Evolutionary conservation across 2,888 invertebrate genomes (phyloP).

Genomic region (Oligia fasciuncula): DNA sequence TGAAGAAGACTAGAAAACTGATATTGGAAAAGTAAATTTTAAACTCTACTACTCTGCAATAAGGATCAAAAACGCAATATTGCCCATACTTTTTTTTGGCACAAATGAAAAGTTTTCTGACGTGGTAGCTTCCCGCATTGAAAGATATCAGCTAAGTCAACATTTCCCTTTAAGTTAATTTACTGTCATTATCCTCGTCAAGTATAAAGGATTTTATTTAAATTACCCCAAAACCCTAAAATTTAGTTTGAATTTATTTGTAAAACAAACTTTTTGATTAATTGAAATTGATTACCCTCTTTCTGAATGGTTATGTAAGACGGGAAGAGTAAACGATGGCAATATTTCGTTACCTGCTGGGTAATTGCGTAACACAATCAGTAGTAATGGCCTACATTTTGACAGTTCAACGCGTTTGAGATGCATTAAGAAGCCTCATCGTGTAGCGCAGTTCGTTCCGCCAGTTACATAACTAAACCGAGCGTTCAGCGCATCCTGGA

Average conservation of each 20-base stretch:
- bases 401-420: no score
- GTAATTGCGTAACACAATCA: no score
- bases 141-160: not conserved
- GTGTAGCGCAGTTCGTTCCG: no score
- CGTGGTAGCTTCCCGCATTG: not conserved
- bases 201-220: conserved; percentile 26
- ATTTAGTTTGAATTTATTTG: conserved; percentile 33
- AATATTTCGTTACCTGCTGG: not conserved
- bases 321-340: not conserved
- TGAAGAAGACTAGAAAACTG: not conserved
- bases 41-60: not conserved
- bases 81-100: not conserved
- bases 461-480: no score
- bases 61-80: not conserved
- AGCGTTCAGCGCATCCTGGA: no score
- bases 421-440: no score
- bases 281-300: conserved; percentile 30
- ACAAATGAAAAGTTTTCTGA: not conserved
- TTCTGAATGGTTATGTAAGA: not conserved
- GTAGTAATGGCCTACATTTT: no score
- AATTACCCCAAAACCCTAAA: conserved; percentile 33
- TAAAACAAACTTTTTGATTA: conserved; percentile 41
- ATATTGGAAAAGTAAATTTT: not conserved
- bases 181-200: conserved; percentile 35
- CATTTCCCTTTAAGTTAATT: conserved; percentile 14